Conservation (phyloP, 1,140 invertebrate genomes). For the Nebria ingens region DNA sequence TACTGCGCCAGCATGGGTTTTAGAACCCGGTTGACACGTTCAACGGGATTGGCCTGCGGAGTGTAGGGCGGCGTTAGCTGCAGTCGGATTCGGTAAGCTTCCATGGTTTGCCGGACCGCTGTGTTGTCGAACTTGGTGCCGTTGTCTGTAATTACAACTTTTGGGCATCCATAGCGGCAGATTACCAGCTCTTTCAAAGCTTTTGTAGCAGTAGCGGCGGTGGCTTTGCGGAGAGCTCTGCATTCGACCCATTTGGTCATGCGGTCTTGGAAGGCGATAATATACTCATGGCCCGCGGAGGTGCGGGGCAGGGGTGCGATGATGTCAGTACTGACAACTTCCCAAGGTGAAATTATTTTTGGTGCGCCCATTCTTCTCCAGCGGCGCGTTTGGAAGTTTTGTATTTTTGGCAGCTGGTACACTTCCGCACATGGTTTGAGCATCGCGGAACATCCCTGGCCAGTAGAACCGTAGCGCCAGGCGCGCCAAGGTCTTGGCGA, state of each 20-base stretch:
- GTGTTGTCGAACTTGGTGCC: conserved; percentile 33
- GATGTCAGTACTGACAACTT: conserved; percentile 29
- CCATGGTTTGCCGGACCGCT: neutral
- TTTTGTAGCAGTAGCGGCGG: conserved; percentile 18
- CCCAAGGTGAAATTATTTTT: conserved; percentile 23
- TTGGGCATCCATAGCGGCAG: conserved; percentile 25
- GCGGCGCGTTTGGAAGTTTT: conserved; percentile 24
- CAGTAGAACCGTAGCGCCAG: conserved; percentile 18
- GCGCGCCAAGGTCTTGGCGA: conserved; percentile 19
- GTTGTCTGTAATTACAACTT: conserved; percentile 32
- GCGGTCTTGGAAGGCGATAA: conserved; percentile 31
- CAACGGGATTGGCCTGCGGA: conserved; percentile 32
- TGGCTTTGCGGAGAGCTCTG: conserved; percentile 21
- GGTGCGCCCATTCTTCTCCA: conserved; percentile 25
- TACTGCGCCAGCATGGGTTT: conserved; percentile 29
- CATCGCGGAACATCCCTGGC: conserved; percentile 19
- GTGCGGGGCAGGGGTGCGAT: conserved; percentile 32
- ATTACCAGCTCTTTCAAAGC: conserved; percentile 25
- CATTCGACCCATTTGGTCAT: conserved; percentile 29
- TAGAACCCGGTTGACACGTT: conserved; percentile 33
- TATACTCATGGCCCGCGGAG: conserved; percentile 23
- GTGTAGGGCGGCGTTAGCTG: conserved; percentile 30
- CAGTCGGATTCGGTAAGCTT: conserved; percentile 11
- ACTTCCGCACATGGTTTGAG: conserved; percentile 13
- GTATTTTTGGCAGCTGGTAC: conserved; percentile 17